A percentile compares a stretch with the other conserved stretches of the same genome.
Evolutionary conservation across 2,888 invertebrate species (phyloP).

Genomic region (Argyresthia albistria): DNA sequence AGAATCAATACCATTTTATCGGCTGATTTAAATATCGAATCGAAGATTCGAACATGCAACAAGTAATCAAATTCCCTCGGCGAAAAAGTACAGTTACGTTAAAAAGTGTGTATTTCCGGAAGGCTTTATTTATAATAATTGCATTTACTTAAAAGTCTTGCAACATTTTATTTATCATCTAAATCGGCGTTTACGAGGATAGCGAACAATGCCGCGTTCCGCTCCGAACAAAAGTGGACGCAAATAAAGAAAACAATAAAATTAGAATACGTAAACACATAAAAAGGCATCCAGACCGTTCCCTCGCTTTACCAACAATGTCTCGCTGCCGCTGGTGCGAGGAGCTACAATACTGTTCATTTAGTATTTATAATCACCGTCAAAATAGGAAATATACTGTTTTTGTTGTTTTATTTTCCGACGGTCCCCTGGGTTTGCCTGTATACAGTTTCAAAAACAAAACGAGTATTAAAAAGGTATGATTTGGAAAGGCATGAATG

Average conservation of each 20-base stretch:
- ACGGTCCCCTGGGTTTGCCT: too few species aligned
- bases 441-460: too few species aligned
- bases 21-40: not conserved
- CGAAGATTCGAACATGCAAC: not conserved
- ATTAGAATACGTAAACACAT: conserved; percentile 72
- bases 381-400: too few species aligned
- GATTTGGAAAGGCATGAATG: too few species aligned
- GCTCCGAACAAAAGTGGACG: conserved; percentile 71
- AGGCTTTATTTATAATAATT: too few species aligned
- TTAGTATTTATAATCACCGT: not conserved
- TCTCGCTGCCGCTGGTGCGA: not conserved
- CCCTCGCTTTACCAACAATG: conserved; percentile 16
- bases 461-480: too few species aligned
- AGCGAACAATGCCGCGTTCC: conserved; percentile 64
- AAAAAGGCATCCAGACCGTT: conserved; percentile 60
- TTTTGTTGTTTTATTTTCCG: too few species aligned
- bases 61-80: not conserved
- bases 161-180: conserved; percentile 71
- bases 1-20: not conserved
- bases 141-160: conserved; percentile 16
- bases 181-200: conserved; percentile 69
- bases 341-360: not conserved
- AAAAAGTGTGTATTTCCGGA: too few species aligned
- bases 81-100: not conserved
- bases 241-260: conserved; percentile 73